phyloP scores from a whole-genome alignment of 2,888 invertebrate species.

The Drosophila limbata region DNA sequence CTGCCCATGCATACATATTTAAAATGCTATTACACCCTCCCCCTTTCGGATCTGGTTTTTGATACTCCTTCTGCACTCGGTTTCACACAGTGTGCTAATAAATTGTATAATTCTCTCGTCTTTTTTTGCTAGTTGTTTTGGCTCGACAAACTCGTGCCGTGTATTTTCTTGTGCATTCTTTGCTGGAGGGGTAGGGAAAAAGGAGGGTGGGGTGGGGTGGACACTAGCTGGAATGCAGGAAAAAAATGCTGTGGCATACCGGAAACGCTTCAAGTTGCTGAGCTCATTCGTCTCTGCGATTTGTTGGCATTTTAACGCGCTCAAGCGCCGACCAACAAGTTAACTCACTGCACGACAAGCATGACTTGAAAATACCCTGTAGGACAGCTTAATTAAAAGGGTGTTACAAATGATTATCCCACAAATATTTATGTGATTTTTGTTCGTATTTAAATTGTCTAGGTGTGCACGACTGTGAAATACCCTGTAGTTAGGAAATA shows the following conservation, averaged over 20 bases:
- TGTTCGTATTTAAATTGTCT: background rate
- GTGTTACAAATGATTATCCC: background rate
- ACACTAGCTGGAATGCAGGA: conserved; percentile 43
- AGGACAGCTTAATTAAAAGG: background rate
- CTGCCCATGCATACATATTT: conserved; percentile 58
- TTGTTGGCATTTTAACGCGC: conserved; percentile 79
- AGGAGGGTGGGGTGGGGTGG: conserved; percentile 8
- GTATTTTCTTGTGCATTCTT: conserved; percentile 55
- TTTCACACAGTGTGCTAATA: conserved; percentile 55
- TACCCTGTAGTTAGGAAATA: background rate
- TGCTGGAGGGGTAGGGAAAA: background rate
- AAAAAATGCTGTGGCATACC: conserved; percentile 80
- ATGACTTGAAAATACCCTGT: conserved; percentile 14
- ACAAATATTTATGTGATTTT: background rate
- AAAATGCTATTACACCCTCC: conserved; percentile 60
- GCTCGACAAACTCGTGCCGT: conserved; percentile 60
- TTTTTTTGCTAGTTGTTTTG: conserved; percentile 45
- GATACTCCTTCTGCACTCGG: conserved; percentile 20
- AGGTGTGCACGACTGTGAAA: background rate
- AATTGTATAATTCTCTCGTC: conserved; percentile 62
- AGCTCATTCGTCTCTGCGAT: conserved; percentile 82
- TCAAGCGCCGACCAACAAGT: conserved; percentile 47
- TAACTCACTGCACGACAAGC: background rate
- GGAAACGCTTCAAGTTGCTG: conserved; percentile 78
- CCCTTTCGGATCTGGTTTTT: conserved; percentile 30